These are phyloP conservation scores for Atlantisia rogersi DNA, from an alignment of 2,113 vertebrate genomes.

Conservation along the genomic window DNA sequence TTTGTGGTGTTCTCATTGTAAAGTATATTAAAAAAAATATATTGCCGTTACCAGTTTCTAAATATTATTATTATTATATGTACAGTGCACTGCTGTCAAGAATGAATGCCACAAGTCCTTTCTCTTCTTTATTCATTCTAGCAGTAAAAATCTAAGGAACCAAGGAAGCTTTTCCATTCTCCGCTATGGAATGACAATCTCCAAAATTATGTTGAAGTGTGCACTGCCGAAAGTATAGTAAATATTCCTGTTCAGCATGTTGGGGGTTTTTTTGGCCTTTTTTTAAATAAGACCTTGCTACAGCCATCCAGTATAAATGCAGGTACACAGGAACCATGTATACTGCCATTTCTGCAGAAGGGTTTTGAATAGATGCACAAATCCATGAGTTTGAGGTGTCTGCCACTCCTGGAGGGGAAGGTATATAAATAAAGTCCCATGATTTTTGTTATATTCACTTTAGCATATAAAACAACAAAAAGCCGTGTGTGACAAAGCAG, in stretches of 20 bases:
- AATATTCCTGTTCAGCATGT: not conserved
- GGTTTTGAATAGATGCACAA: not conserved
- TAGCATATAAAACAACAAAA: not conserved
- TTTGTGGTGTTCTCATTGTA: not conserved
- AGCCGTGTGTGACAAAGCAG: not conserved
- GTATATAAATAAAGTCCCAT: not conserved
- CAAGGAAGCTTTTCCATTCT: not conserved
- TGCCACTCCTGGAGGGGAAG: not conserved
- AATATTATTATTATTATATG: not conserved
- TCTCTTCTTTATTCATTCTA: not conserved
- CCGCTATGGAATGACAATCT: not conserved
- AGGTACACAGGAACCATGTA: not conserved
- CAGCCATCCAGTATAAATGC: not conserved
- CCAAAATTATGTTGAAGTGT: not conserved
- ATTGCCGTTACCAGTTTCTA: not conserved
- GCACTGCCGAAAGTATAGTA: not conserved
- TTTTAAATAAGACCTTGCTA: not conserved
- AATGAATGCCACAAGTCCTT: not conserved
- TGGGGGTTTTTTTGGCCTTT: not conserved
- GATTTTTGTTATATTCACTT: not conserved
- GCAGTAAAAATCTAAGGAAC: not conserved
- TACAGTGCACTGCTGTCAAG: not conserved
- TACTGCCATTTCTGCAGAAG: fast-evolving
- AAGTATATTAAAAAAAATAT: not conserved
- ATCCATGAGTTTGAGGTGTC: not conserved